Evolutionary conservation across 2,888 invertebrate genomes (phyloP).

Genomic region (Drosophila rubida): DNA sequence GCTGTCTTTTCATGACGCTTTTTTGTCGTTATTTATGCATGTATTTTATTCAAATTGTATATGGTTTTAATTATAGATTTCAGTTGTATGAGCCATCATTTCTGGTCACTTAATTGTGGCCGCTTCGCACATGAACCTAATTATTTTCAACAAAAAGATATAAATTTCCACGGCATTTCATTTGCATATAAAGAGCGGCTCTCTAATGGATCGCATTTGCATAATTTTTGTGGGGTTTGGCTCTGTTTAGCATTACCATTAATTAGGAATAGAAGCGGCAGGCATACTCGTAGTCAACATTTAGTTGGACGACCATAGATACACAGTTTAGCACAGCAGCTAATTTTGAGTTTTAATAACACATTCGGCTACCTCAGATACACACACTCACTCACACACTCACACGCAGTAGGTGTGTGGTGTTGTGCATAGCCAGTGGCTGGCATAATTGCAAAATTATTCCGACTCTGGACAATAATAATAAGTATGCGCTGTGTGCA

Average conservation of each 20-base stretch:
- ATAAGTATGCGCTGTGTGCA: neutral
- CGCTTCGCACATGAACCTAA: slow-evolving; percentile 45
- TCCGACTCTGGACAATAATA: slow-evolving; percentile 11
- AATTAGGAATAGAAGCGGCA: slow-evolving; percentile 7
- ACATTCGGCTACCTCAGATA: slow-evolving; percentile 22
- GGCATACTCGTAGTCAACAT: slow-evolving; percentile 18
- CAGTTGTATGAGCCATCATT: slow-evolving; percentile 29
- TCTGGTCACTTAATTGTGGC: slow-evolving; percentile 56
- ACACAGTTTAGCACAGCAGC: slow-evolving; percentile 25
- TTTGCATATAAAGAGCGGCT: slow-evolving; percentile 55
- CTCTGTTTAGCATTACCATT: slow-evolving; percentile 17
- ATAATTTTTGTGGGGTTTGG: slow-evolving; percentile 40
- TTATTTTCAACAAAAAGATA: slow-evolving; percentile 47
- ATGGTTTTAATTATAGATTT: slow-evolving; percentile 64
- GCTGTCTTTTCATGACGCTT: neutral
- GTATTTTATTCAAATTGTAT: slow-evolving; percentile 31
- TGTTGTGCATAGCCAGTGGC: slow-evolving; percentile 11
- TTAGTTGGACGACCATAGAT: slow-evolving; percentile 17
- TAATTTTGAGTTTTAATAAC: slow-evolving; percentile 29
- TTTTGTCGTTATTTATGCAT: too few relatives aligned
- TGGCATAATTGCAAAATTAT: slow-evolving; percentile 43
- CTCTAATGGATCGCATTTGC: slow-evolving; percentile 54
- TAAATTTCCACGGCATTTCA: slow-evolving; percentile 54
- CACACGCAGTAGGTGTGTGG: slow-evolving; percentile 11
- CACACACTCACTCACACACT: slow-evolving; percentile 8